Conservation (phyloP, 53 echinoderm and acorn worm genomes). For the Astropecten irregularis region DNA sequence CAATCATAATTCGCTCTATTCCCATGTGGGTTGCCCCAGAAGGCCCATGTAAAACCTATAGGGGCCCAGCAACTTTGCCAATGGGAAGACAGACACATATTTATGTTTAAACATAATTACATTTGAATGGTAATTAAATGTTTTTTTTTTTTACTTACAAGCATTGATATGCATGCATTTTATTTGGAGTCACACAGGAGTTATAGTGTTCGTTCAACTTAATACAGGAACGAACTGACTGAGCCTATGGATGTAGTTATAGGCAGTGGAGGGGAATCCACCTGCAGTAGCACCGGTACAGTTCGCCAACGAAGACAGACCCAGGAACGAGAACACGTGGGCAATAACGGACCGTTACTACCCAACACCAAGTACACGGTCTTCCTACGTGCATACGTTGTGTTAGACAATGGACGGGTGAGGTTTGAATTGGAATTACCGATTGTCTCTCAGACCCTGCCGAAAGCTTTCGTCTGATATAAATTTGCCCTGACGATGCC, state of each 20-base stretch:
- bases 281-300: neutral
- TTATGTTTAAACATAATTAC: neutral
- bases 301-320: slow-evolving; percentile 4
- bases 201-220: neutral
- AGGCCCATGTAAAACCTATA: too few relatives aligned
- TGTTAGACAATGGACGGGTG: slow-evolving; percentile 1
- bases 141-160: neutral
- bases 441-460: too few relatives aligned
- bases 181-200: neutral
- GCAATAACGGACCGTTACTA: neutral
- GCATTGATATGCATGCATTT: neutral
- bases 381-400: slow-evolving; percentile 10
- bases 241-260: neutral
- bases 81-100: too few relatives aligned
- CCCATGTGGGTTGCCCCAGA: too few relatives aligned
- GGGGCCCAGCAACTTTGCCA: too few relatives aligned
- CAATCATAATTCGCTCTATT: too few relatives aligned
- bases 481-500: too few relatives aligned
- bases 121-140: neutral
- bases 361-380: slow-evolving; percentile 16
- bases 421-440: too few relatives aligned
- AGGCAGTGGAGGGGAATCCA: neutral
- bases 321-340: neutral
- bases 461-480: too few relatives aligned
- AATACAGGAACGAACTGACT: neutral